Conservation (phyloP, 2,113 vertebrate genomes). For the Aphyosemion australe region DNA sequence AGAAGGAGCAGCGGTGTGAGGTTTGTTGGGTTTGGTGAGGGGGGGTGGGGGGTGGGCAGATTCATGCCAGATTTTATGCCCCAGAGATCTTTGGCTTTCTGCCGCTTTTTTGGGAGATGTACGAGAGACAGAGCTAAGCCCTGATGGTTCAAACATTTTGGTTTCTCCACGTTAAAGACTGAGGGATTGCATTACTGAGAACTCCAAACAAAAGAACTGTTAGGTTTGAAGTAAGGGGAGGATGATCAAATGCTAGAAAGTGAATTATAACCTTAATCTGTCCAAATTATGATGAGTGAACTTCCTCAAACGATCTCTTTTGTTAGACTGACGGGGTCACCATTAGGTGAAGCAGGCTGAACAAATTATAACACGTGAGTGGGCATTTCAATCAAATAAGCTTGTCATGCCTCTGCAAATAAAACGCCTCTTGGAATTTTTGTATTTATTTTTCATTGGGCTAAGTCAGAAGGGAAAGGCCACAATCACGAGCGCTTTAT, state of each 20-base stretch:
- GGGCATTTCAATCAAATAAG: conserved; percentile 39
- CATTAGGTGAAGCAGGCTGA: conserved; percentile 25
- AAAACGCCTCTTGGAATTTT: conserved; percentile 48
- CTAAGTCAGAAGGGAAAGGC: conserved; percentile 44
- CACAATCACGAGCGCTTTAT: conserved; percentile 22
- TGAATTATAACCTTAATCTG: conserved; percentile 24
- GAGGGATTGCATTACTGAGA: conserved; percentile 38
- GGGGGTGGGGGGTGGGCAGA: conserved; percentile 19
- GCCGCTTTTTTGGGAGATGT: conserved; percentile 14
- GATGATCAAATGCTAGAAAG: conserved; percentile 28
- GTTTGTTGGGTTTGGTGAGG: conserved; percentile 53
- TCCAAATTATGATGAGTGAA: conserved; percentile 26
- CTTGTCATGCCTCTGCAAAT: conserved; percentile 10
- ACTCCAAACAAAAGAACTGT: conserved; percentile 23
- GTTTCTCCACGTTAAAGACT: conserved; percentile 34
- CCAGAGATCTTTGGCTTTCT: conserved; percentile 46
- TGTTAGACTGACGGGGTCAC: conserved; percentile 6
- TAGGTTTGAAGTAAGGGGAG: conserved; percentile 34
- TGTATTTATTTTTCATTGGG: conserved; percentile 49
- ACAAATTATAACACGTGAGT: conserved; percentile 45
- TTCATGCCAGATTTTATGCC: conserved; percentile 45
- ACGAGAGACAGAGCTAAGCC: conserved; percentile 4
- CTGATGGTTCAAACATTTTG: conserved; percentile 26
- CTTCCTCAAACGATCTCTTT: conserved; percentile 19
- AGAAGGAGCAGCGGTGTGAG: conserved; percentile 37